phyloP scores from a whole-genome alignment of 2,113 vertebrate species.

The Rhadina sibilatrix region DNA sequence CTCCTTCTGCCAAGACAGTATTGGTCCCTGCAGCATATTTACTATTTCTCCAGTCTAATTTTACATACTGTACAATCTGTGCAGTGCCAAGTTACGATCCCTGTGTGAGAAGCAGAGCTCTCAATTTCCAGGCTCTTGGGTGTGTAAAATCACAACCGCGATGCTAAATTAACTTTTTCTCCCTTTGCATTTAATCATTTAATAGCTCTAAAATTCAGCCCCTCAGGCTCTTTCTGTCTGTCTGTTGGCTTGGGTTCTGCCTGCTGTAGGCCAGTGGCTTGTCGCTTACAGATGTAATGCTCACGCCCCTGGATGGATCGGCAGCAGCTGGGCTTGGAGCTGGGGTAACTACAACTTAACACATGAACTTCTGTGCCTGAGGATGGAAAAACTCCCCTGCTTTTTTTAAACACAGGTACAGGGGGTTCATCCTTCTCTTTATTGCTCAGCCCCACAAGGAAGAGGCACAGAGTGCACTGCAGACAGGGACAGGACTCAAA shows the following conservation, averaged over 20 bases:
- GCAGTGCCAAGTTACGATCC: conserved; percentile 59
- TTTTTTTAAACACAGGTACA: background rate
- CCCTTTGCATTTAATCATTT: conserved; percentile 58
- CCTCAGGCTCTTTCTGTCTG: conserved; percentile 56
- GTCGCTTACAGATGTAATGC: conserved; percentile 26
- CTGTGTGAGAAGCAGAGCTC: conserved; percentile 49
- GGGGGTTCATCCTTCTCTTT: background rate
- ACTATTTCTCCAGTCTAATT: conserved; percentile 57
- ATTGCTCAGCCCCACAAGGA: rapidly evolving
- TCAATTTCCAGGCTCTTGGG: conserved; percentile 66
- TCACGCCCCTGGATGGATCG: conserved; percentile 1
- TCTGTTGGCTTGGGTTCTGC: conserved; percentile 51
- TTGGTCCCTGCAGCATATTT: conserved; percentile 63
- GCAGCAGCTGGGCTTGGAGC: conserved; percentile 51
- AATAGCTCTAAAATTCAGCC: conserved; percentile 71
- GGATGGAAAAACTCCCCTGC: background rate
- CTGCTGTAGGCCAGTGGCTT: conserved; percentile 59
- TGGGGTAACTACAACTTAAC: background rate
- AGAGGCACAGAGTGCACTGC: background rate
- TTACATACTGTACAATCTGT: conserved; percentile 65
- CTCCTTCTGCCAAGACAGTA: conserved; percentile 67
- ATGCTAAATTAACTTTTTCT: conserved; percentile 60
- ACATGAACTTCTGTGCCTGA: background rate
- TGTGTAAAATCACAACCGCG: conserved; percentile 65
- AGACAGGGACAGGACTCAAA: background rate